These are phyloP conservation scores for Hydropsyche tenuis DNA, from an alignment of 1,140 invertebrate species.

Conservation along the genomic window DNA sequence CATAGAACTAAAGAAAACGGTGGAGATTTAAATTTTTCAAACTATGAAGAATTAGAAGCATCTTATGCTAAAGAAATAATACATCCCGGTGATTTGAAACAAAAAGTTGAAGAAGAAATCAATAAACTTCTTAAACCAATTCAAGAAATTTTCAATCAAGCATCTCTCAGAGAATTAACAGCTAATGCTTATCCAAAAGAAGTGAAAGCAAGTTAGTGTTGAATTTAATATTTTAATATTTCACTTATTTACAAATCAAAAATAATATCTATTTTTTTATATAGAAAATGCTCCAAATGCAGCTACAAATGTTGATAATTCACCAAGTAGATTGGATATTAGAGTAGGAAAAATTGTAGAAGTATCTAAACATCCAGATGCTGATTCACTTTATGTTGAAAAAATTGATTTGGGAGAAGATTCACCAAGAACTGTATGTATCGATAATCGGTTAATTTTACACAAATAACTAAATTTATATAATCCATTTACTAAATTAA, in stretches of 20 bases:
- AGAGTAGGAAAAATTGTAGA: slow-evolving; percentile 91
- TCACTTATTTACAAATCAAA: background rate
- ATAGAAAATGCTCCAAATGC: background rate
- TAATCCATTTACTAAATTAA: slow-evolving; percentile 14
- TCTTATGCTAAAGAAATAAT: slow-evolving; percentile 81
- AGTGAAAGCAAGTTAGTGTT: slow-evolving; percentile 21
- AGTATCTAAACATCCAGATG: slow-evolving; percentile 93
- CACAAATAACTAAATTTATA: background rate
- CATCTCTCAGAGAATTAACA: slow-evolving; percentile 74
- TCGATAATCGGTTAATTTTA: background rate
- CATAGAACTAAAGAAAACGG: slow-evolving; percentile 70
- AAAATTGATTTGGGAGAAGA: slow-evolving; percentile 84
- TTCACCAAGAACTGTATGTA: slow-evolving; percentile 67
- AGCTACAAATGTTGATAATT: slow-evolving; percentile 67
- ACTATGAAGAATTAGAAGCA: slow-evolving; percentile 79
- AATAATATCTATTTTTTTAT: background rate
- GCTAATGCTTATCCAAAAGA: slow-evolving; percentile 80
- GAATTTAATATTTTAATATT: background rate
- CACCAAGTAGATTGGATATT: slow-evolving; percentile 82
- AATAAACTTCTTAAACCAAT: slow-evolving; percentile 91
- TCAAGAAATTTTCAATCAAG: slow-evolving; percentile 82
- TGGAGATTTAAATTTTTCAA: slow-evolving; percentile 76
- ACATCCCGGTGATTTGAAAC: slow-evolving; percentile 94
- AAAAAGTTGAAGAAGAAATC: slow-evolving; percentile 80
- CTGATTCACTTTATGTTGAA: slow-evolving; percentile 93